Evolutionary conservation across 1,140 invertebrate species (phyloP).

Genomic region (Platyscapa corneri): DNA sequence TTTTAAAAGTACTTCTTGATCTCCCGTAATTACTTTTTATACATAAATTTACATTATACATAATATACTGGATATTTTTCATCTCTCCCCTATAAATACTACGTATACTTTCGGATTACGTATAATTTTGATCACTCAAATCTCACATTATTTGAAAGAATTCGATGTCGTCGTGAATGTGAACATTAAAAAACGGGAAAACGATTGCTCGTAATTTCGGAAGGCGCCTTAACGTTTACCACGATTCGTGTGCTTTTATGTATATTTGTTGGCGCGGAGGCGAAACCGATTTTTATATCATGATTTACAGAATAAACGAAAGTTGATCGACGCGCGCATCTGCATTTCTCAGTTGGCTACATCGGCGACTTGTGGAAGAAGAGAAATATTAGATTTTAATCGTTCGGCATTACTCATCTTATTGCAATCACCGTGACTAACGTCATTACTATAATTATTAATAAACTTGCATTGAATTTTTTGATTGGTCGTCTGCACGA

Average conservation of each 20-base stretch:
- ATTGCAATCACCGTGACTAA: conserved; percentile 21
- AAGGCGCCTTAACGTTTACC: conserved; percentile 40
- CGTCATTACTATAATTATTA: conserved; percentile 22
- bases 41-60: conserved; percentile 44
- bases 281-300: conserved; percentile 12
- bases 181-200: background rate
- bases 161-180: conserved; percentile 11
- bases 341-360: background rate
- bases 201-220: conserved; percentile 46
- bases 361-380: background rate
- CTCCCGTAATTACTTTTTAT: conserved; percentile 15
- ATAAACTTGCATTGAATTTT: conserved; percentile 19
- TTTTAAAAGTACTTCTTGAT: conserved; percentile 34
- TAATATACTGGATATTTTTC: conserved; percentile 17
- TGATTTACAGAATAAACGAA: background rate
- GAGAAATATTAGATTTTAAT: background rate
- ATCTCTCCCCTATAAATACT: background rate
- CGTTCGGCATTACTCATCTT: background rate
- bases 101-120: conserved; percentile 40
- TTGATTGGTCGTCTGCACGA: conserved; percentile 45
- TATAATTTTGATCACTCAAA: conserved; percentile 42
- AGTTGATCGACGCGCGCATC: background rate
- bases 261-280: background rate
- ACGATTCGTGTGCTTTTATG: background rate
- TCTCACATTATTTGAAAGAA: conserved; percentile 16